Base-by-base conservation (phyloP, 2,113 vertebrate species). In the Orthonyx spaldingii region DNA sequence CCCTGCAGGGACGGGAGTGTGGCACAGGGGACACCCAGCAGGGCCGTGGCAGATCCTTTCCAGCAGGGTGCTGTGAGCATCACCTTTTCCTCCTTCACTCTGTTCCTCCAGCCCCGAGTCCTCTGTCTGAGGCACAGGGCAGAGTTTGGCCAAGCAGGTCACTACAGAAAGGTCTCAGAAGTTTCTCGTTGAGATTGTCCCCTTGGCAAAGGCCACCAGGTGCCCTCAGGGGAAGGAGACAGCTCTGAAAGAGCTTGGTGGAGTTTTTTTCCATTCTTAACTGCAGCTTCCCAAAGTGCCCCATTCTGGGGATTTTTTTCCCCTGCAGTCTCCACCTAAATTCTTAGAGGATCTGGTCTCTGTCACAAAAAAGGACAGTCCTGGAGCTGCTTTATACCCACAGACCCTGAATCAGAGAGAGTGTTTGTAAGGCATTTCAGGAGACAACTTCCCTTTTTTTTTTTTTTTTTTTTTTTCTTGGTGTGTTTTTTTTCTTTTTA, bases 31-130 rank as follows among this genome's bases (percentile, higher is more conserved):
- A 61, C 56, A 76, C 10, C 37, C 26, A 63, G 46, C 33, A 18
- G 1, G 3, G 15, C 16, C 17, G 16, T 0, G 2, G 22, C 57
- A 35, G 42, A 2, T 7, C 2, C 3, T 77, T 42, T 10, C n/a
- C 72, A 52, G 30, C n/a, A 52, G 8, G 3, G 4, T 50, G 33
- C 3, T 18, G 10, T 42, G 37, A 16, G 0, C 6, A 50, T 37
- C 37, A 19, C 14, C 17, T 33, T 76, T 32, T 32, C 17, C n/a
- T 14, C 20, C 23, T 46, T 53, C 28, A 5, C 39, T 68, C 16
- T 16, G 30, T 27, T 70, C 28, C 27, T 52, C 23, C 69, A 76
- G 49, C 20, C 18, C 24, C 13, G 0, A 1, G 7, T 15, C 22
- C 42, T 64, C 61, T 33, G 12, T 35, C 28, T 17, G 53, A 74